Base-by-base conservation (phyloP, 1,140 invertebrate genomes). In the Sesamia nonagrioides region DNA sequence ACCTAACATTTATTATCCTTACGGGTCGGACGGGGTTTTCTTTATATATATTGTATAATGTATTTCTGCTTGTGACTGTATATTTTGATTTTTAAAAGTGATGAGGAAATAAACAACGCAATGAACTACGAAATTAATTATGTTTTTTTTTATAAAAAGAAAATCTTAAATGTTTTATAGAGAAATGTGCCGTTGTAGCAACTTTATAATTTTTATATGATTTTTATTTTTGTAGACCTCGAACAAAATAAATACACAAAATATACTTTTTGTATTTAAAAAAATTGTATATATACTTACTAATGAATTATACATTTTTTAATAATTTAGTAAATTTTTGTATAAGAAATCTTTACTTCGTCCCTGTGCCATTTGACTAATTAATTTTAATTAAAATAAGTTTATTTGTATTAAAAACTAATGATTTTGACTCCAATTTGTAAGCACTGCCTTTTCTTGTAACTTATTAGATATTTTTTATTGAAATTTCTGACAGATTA, bases 331-430 rank as follows among this genome's bases (percentile, higher is more conserved):
- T 0, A 3, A 56, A 56, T 35, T n/a, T 61, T 35, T 61, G 58
- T 37, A n/a, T 37, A 3, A 56, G 54, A 27, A 21, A 21, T 1
- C 18, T 21, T 7, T 35, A 61, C 27, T 61, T 6, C 35, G 35
- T 37, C 60, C 58, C 56, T 2, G 60, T 61, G 60, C 60, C 60
- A 61, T 61, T 15, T 8, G 11, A 37, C 33, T 61, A 61, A 15
- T 61, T 61, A 61, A 61, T 61, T 37, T 61, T 61, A 61, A 40
- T 61, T 33, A 61, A n/a, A 2, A 61, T 61, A 61, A 37, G 58
- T 37, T 61, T n/a, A 61, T 13, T 58, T 27, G 33, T 9, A 27
- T 17, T 37, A 33, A 6, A 61, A 61, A 58, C 11, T 61, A 37
- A 40, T 40, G 27, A 37, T 37, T 17, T 61, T n/a, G 33, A 61